Evolutionary conservation across 2,113 vertebrate genomes (phyloP).

Genomic region (Gallinago media): DNA sequence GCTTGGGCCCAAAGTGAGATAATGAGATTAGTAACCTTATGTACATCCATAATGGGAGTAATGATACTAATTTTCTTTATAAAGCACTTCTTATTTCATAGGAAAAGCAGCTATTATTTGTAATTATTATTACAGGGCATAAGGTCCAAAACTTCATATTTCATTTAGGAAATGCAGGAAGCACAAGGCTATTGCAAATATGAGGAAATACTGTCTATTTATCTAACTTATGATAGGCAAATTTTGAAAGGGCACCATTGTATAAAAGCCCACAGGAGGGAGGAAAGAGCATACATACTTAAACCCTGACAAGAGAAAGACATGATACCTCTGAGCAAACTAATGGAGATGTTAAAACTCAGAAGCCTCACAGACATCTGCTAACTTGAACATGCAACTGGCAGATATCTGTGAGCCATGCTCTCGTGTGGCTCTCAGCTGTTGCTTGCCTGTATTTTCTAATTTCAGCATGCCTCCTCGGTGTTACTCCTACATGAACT

Average conservation of each 20-base stretch:
- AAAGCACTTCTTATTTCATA: neutral
- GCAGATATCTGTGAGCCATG: neutral
- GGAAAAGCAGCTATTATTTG: neutral
- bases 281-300: neutral
- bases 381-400: neutral
- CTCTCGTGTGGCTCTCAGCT: slow-evolving; percentile 21
- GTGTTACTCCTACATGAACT: slow-evolving; percentile 57
- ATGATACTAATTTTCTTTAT: neutral
- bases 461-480: slow-evolving; percentile 37
- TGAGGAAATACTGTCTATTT: slow-evolving; percentile 15
- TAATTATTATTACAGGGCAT: neutral
- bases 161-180: neutral
- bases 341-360: slow-evolving; percentile 12
- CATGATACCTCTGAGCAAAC: neutral
- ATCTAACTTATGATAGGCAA: neutral
- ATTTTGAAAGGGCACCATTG: slow-evolving; percentile 35
- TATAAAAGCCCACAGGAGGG: neutral
- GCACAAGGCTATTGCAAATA: neutral
- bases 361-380: neutral
- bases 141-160: neutral
- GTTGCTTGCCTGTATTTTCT: slow-evolving; percentile 49
- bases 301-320: neutral
- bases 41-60: neutral
- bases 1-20: neutral
- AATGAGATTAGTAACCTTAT: neutral